Base-by-base conservation (phyloP, 1,140 invertebrate species). In the Drosophila busckii region DNA sequence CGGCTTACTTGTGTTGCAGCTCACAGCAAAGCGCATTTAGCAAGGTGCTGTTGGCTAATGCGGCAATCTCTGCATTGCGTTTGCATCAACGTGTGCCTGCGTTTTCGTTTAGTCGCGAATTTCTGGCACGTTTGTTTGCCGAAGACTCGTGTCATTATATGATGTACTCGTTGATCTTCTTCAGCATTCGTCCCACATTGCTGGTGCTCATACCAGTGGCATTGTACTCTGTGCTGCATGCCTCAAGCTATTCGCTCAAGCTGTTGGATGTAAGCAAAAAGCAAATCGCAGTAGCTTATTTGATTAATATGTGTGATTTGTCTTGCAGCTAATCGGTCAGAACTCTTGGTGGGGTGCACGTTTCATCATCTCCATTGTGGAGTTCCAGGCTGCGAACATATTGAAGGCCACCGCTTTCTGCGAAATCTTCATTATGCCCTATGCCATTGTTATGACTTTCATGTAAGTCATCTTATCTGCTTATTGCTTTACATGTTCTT, bases 71-170 rank as follows among this genome's bases (percentile, higher is more conserved):
- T 82, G 96, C 97, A 2, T 89, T 99, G 22, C 90, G 97, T 42
- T 89, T 99, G 45, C 97, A 99, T 88, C 97, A 99, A 88, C 91
- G 97, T 52, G 88, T 99, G 37, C 95, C 96, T 10, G 88, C 90
- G 37, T 93, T 98, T 53, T 91, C 93, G 38, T 89, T 98, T 19
- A 94, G 90, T 40, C 89, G 93, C 54, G 93, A 96, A 85, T 98
- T 97, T 87, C 88, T 98, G 19, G 89, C 90, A 6, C 87, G 90
- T 4, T 87, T 99, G 46, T 89, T 98, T 56, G 71, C 93, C 28
- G 98, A 99, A 88, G 98, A 99, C 89, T 97, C 96, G 49, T 97
- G 95, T 66, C 98, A 99, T 88, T 99, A 99, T 87, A 89, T 99
- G 41, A 92, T 98, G 87, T 99, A 95, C 88, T 96, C 96, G 6